These are phyloP conservation scores for Caenorhabditis sp. DNA, from an alignment of 2,888 invertebrate species.

Conservation along the genomic window DNA sequence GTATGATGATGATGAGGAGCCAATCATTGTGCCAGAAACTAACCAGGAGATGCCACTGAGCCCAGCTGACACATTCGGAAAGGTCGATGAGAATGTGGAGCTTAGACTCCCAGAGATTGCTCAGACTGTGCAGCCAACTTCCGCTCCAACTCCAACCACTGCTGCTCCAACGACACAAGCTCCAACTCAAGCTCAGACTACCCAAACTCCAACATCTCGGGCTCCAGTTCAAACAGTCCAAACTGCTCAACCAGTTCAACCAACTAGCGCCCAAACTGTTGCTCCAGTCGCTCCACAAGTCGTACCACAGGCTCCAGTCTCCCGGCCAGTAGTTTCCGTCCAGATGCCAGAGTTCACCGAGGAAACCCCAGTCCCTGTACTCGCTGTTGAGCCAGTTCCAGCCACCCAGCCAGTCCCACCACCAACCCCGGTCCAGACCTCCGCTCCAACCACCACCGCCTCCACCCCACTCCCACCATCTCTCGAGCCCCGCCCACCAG, in stretches of 20 bases:
- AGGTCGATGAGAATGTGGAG: slow-evolving; percentile 50
- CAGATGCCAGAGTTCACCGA: slow-evolving; percentile 17
- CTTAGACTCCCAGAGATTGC: slow-evolving; percentile 48
- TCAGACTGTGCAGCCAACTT: slow-evolving; percentile 23
- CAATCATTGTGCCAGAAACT: slow-evolving; percentile 47
- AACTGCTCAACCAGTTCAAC: slow-evolving; percentile 6
- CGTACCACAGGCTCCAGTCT: slow-evolving; percentile 29
- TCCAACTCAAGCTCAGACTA: slow-evolving; percentile 10
- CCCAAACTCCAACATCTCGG: slow-evolving; percentile 9
- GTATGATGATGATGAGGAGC: slow-evolving; percentile 61
- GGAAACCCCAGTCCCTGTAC: slow-evolving; percentile 8
- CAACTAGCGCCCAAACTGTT: slow-evolving; percentile 21
- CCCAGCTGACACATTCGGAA: slow-evolving; percentile 38
- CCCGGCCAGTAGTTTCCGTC: slow-evolving; percentile 30
- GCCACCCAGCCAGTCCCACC: slow-evolving; percentile 4
- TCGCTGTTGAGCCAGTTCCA: slow-evolving; percentile 10
- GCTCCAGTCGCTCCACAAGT: slow-evolving; percentile 21
- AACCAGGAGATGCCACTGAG: slow-evolving; percentile 47
- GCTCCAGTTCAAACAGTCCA: slow-evolving; percentile 1
- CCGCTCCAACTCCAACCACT: slow-evolving; percentile 22
- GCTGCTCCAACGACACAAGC: slow-evolving; percentile 8
- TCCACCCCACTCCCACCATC: slow-evolving; percentile 55
- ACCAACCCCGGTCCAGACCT: neutral
- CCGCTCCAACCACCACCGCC: slow-evolving; percentile 1
- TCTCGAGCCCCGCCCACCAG: slow-evolving; percentile 69